These are phyloP conservation scores for Alcedo atthis DNA, from an alignment of 2,797 vertebrate species.

Conservation along the genomic window DNA sequence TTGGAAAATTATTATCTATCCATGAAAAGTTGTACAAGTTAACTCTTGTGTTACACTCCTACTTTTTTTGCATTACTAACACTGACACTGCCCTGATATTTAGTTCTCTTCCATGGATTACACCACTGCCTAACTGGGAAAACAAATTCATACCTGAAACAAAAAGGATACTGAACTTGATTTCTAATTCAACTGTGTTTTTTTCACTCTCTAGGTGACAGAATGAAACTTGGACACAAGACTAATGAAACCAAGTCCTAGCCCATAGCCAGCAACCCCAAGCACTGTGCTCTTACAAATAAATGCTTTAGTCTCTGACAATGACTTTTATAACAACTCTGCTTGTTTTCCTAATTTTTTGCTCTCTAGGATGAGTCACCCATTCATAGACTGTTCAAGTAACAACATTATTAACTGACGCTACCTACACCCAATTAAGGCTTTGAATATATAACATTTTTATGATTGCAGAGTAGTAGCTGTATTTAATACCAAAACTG, in stretches of 20 bases:
- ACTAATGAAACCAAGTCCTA: not conserved
- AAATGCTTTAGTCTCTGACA: not conserved
- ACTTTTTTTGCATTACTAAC: not conserved
- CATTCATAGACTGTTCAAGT: not conserved
- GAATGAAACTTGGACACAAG: not conserved
- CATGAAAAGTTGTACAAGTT: not conserved
- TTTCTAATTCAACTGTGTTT: not conserved
- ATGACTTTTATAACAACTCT: not conserved
- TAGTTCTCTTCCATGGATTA: not conserved
- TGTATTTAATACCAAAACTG: not conserved
- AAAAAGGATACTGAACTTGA: not conserved
- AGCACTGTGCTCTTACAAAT: not conserved
- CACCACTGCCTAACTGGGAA: not conserved
- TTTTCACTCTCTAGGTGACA: not conserved
- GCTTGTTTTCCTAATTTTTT: conserved; percentile 3
- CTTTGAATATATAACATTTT: not conserved
- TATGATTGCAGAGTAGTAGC: not conserved
- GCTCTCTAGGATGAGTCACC: conserved; percentile 15
- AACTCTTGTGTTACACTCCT: not conserved
- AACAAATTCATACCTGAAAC: not conserved
- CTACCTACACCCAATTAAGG: not conserved
- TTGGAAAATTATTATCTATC: not conserved
- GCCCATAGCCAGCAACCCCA: not conserved
- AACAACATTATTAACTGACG: not conserved
- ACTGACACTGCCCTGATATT: not conserved